Evolutionary conservation across 1,140 invertebrate genomes (phyloP).

Genomic region (Caenorhabditis briggsae): DNA sequence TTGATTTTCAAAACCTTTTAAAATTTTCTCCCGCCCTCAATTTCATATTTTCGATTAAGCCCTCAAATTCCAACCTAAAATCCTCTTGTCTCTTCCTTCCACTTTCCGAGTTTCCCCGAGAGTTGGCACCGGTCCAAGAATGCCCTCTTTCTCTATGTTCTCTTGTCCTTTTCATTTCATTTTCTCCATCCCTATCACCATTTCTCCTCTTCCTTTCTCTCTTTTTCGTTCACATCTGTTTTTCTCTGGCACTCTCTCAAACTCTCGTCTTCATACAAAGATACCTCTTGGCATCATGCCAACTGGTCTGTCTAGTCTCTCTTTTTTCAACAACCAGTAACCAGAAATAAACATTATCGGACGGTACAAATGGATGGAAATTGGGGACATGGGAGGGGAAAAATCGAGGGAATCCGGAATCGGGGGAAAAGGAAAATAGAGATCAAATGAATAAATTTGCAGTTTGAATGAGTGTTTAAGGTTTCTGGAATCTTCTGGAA

Average conservation of each 20-base stretch:
- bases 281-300: conserved; percentile 48
- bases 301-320: background rate
- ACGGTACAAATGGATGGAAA: no score
- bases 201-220: background rate
- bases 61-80: background rate
- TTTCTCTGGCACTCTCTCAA: background rate
- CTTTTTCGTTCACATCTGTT: conserved; percentile 5
- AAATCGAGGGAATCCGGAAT: background rate
- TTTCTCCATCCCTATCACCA: background rate
- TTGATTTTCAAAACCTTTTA: background rate
- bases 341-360: background rate
- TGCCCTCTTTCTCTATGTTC: background rate
- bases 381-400: no score
- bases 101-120: background rate
- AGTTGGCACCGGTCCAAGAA: conserved; percentile 50
- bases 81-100: background rate
- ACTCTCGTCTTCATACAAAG: background rate
- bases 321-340: conserved; percentile 1
- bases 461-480: background rate
- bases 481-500: no score
- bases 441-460: background rate
- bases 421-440: background rate
- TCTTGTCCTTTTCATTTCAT: background rate
- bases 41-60: background rate
- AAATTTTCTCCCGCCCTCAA: background rate